phyloP scores from a whole-genome alignment of 2,797 vertebrate species.

The Sebastiscus albofasciatus region DNA sequence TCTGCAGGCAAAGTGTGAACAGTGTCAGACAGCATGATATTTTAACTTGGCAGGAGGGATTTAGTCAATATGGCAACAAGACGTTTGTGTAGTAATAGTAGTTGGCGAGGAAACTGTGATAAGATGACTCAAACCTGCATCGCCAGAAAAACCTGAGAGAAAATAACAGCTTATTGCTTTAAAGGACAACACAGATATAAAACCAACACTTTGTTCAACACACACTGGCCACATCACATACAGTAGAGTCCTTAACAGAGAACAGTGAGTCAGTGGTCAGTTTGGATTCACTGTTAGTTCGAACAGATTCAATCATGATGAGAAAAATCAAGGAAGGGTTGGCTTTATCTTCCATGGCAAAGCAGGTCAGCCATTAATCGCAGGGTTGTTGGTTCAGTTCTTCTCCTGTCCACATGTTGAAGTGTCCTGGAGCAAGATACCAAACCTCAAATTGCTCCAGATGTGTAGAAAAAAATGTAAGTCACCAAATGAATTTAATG shows the following conservation, averaged over 20 bases:
- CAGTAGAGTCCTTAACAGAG: neutral
- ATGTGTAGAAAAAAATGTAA: neutral
- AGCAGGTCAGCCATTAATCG: neutral
- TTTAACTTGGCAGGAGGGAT: slow-evolving; percentile 9
- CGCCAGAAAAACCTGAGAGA: neutral
- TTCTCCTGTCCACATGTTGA: neutral
- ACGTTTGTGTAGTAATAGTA: slow-evolving; percentile 6
- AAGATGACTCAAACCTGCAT: slow-evolving; percentile 25
- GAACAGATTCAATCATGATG: neutral
- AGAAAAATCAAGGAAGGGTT: neutral
- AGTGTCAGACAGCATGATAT: slow-evolving; percentile 8
- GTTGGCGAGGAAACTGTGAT: slow-evolving; percentile 10
- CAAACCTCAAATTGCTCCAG: neutral
- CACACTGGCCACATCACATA: neutral
- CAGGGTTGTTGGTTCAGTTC: neutral
- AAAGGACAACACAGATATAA: neutral
- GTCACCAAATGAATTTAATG: neutral
- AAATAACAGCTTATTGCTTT: neutral
- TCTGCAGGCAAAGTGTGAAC: neutral
- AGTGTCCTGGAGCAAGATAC: neutral
- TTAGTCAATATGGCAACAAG: slow-evolving; percentile 15
- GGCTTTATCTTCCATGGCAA: neutral
- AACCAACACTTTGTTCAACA: neutral
- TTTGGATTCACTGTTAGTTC: neutral
- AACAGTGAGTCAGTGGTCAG: neutral